phyloP scores from a whole-genome alignment of 2,888 invertebrate genomes.

The Sarcophaga subvicina region DNA sequence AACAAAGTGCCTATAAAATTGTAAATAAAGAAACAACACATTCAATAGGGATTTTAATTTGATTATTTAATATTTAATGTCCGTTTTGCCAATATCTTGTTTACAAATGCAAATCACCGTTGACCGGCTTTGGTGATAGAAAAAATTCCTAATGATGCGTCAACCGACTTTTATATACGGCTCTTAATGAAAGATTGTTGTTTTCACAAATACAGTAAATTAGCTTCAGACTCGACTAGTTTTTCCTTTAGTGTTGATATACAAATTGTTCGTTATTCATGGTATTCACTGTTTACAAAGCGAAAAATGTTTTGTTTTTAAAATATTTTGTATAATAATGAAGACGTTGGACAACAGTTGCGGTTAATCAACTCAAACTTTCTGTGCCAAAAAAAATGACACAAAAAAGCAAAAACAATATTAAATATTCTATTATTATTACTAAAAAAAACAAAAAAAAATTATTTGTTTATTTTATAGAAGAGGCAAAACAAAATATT shows the following conservation, averaged over 20 bases:
- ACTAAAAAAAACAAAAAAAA: neutral
- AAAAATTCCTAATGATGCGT: too few relatives aligned
- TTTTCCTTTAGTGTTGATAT: neutral
- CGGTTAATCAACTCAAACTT: slow-evolving; percentile 49
- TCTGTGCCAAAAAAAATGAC: slow-evolving; percentile 37
- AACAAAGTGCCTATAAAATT: too few relatives aligned
- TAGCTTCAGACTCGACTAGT: neutral
- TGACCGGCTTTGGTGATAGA: too few relatives aligned
- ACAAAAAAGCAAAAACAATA: neutral
- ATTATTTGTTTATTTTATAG: neutral
- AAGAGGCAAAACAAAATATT: slow-evolving; percentile 5
- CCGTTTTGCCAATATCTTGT: too few relatives aligned
- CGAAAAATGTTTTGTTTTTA: neutral
- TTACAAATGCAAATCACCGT: too few relatives aligned
- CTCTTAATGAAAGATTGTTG: neutral
- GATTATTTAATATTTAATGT: too few relatives aligned
- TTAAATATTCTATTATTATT: neutral
- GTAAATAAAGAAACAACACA: too few relatives aligned
- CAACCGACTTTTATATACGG: too few relatives aligned
- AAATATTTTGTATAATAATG: slow-evolving; percentile 46
- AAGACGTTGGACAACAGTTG: slow-evolving; percentile 53
- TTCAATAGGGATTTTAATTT: too few relatives aligned
- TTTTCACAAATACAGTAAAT: neutral
- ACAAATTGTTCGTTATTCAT: neutral
- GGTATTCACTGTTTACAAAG: neutral